Conservation (phyloP, 1,140 invertebrate species). For the Phenacoccus solenopsis region DNA sequence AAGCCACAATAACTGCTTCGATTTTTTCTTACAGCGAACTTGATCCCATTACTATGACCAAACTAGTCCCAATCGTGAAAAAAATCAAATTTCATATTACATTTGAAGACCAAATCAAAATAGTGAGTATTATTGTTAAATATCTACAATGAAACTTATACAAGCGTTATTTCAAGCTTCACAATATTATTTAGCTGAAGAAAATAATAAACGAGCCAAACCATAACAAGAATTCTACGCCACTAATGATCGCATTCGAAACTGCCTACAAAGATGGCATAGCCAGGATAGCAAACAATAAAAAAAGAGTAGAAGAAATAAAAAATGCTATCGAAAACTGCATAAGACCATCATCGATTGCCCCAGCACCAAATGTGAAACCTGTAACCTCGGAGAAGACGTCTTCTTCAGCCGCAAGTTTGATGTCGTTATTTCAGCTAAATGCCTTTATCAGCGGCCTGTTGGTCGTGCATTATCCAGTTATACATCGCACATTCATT, state of each 20-base stretch:
- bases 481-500: no score
- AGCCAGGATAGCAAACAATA: neutral
- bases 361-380: no score
- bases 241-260: neutral
- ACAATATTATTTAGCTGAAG: no score
- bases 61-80: neutral
- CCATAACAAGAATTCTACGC: neutral
- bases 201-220: neutral
- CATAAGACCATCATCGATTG: neutral
- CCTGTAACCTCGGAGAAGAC: no score
- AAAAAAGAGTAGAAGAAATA: neutral
- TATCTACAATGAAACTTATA: no score
- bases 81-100: neutral
- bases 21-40: no score
- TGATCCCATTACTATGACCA: neutral
- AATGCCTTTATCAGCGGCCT: no score
- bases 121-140: neutral
- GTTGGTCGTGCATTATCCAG: no score
- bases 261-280: neutral
- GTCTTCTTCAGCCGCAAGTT: no score
- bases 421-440: no score
- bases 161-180: no score
- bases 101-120: neutral
- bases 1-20: no score
- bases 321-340: neutral